Evolutionary conservation across 2,888 invertebrate species (phyloP), one percentile per base, ranked within the genome.

Genomic region (Dioctria rufipes): DNA sequence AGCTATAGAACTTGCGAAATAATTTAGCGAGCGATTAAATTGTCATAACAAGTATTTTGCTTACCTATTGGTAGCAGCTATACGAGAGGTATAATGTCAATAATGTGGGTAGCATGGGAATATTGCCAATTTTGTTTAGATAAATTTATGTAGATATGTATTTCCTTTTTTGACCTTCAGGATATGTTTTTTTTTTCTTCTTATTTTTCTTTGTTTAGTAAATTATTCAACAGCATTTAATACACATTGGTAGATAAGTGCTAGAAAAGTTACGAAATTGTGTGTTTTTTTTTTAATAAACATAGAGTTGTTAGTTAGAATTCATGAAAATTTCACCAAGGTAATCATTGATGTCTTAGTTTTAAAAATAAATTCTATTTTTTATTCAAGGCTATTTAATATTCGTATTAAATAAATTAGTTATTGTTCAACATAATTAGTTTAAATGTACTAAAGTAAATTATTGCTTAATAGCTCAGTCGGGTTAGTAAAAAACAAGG

Each of bases 1-100:
- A 46, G 46, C 49, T n/a, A 63, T 77, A 77, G 77, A 77, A 77
- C 63, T 77, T 77, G 77, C 77, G 77, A 77, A 77, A 77, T 60
- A 60, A 60, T n/a, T 75, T 25, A 25, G 25, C 25, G 25, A 42
- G 43, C 73, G 60, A 60, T 75, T 75, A 75, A 11, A 54, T n/a
- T 54, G 54, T 54, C 54, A 54, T 54, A 54, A 54, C 54, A 9
- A 54, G 11, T 54, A 25, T 25, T 25, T 25, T 25, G 25, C 25
- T 25, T 25, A 25, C 25, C 25, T 25, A 25, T 25, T 25, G 25
- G 25, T 25, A 25, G 25, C 25, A 25, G 25, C 25, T 11, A 6
- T 11, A 54, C 3, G 4, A 11, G 11, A n/a, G 54, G 54, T n/a
- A 54, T 11, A 11, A 25, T 3, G 8, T 42, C 42, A 25, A 25